Percentiles rank a stretch among this genome's conserved stretches.
Evolutionary conservation across 1,140 invertebrate species (phyloP).

Genomic region (Caerostris extrusa): DNA sequence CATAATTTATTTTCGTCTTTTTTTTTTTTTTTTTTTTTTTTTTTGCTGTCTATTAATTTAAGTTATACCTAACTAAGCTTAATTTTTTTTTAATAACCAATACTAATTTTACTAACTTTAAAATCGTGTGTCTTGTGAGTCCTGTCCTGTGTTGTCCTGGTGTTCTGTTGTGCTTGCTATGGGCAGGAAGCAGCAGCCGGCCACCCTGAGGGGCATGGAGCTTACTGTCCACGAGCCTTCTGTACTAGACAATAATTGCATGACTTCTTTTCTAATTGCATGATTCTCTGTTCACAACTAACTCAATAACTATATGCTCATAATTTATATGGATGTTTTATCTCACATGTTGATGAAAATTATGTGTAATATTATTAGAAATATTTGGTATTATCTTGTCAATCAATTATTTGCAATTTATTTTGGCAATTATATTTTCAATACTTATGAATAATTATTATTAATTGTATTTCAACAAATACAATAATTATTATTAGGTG

Average conservation of each 20-base stretch:
- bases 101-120: not conserved
- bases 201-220: conserved; percentile 66
- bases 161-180: conserved; percentile 71
- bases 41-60: not conserved
- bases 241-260: conserved; percentile 50
- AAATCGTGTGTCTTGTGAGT: not conserved
- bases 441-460: too few species aligned
- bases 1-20: not conserved
- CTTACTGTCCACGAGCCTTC: conserved; percentile 64
- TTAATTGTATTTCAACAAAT: too few species aligned
- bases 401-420: not conserved
- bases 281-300: conserved; percentile 28
- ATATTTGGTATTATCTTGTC: not conserved
- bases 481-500: too few species aligned
- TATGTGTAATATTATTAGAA: not conserved
- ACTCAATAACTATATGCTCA: not conserved
- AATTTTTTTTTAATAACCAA: not conserved
- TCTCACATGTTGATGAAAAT: not conserved
- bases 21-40: not conserved
- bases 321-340: not conserved
- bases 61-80: not conserved
- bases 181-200: conserved; percentile 76
- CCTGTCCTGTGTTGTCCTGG: conserved; percentile 51
- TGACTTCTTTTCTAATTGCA: conserved; percentile 21
- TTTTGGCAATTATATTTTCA: too few species aligned